phyloP scores from a whole-genome alignment of 2,113 vertebrate genomes.

The Spizaetus ornatus region DNA sequence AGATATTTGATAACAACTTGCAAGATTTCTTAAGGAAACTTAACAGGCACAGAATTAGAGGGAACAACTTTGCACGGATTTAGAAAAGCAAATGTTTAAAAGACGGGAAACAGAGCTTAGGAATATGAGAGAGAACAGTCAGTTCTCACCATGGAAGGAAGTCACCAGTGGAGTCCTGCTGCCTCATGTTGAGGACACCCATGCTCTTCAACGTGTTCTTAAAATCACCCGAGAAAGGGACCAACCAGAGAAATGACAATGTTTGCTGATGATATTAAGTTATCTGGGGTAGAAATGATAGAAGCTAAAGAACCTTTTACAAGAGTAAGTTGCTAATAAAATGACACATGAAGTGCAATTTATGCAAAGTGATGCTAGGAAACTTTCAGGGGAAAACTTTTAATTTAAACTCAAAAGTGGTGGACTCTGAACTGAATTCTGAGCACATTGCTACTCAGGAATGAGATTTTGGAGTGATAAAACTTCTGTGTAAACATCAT shows the following conservation, averaged over 20 bases:
- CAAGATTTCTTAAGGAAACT: background rate
- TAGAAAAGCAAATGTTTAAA: background rate
- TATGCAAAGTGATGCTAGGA: background rate
- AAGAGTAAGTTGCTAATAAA: background rate
- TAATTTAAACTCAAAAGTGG: background rate
- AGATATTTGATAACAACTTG: background rate
- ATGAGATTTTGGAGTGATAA: background rate
- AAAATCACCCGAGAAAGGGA: background rate
- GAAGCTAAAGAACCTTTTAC: background rate
- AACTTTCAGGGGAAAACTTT: background rate
- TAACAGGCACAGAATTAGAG: background rate
- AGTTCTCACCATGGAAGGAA: background rate
- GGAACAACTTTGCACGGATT: background rate
- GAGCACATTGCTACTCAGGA: background rate
- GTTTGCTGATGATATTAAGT: background rate
- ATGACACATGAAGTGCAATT: background rate
- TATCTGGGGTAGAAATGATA: background rate
- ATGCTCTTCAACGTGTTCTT: background rate
- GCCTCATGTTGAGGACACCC: background rate
- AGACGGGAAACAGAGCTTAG: background rate
- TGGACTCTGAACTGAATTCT: background rate
- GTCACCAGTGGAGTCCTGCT: background rate
- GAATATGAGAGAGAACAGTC: background rate
- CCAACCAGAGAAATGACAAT: background rate
- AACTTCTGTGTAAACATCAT: background rate